phyloP scores from a whole-genome alignment of 35 echinoderm and acorn worm genomes.

The Patiria miniata region DNA sequence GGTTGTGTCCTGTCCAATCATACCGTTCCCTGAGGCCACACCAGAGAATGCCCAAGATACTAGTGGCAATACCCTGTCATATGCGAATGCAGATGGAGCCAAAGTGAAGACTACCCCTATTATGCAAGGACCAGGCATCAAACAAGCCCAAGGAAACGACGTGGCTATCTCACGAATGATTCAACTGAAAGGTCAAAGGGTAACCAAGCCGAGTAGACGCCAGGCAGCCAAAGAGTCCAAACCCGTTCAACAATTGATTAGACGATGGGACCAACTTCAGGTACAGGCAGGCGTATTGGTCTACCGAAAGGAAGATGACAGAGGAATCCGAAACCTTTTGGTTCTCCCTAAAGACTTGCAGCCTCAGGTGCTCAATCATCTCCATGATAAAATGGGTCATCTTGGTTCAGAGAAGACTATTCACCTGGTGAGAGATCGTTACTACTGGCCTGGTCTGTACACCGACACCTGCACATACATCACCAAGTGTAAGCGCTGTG shows the following conservation, averaged over 20 bases:
- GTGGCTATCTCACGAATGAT: too few species aligned
- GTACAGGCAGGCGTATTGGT: background rate
- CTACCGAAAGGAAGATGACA: background rate
- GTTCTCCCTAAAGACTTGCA: background rate
- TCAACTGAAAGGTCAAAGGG: too few species aligned
- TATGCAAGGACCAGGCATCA: too few species aligned
- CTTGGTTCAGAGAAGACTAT: constrained; percentile 40
- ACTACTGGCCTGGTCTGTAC: constrained; percentile 36
- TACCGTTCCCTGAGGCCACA: too few species aligned
- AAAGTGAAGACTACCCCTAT: too few species aligned
- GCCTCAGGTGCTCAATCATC: background rate
- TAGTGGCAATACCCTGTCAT: too few species aligned
- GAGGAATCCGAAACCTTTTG: background rate
- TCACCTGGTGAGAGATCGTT: constrained; percentile 18
- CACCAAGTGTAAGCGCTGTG: constrained; percentile 42
- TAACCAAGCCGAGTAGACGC: too few species aligned
- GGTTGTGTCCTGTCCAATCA: too few species aligned
- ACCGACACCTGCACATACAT: background rate
- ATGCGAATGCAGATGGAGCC: too few species aligned
- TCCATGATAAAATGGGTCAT: constrained; percentile 48
- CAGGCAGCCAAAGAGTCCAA: too few species aligned
- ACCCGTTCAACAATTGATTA: background rate
- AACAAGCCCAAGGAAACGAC: too few species aligned
- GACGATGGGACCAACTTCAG: background rate
- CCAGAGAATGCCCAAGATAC: too few species aligned